Conservation (phyloP, 1,140 invertebrate genomes). For the Eriosoma lanigerum region DNA sequence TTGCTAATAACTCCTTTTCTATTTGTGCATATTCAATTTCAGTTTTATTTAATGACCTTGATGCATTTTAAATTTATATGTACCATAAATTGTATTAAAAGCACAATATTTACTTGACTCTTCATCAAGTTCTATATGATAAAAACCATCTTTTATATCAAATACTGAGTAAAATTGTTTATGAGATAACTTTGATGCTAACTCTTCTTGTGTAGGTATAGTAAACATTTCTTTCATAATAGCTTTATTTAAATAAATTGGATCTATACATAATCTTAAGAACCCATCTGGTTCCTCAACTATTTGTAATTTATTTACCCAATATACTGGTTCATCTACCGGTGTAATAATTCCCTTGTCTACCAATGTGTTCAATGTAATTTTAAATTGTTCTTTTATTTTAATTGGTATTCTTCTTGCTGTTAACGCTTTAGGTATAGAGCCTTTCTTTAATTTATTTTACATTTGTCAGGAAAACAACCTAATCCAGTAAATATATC, state of each 20-base stretch:
- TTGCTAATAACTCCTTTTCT: conserved; percentile 52
- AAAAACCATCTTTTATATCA: too few relatives aligned
- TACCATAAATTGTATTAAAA: conserved; percentile 21
- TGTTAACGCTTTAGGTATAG: too few relatives aligned
- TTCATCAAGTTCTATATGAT: too few relatives aligned
- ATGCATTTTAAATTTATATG: conserved; percentile 53
- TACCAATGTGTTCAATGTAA: too few relatives aligned
- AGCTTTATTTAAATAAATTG: too few relatives aligned
- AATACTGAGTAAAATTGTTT: not conserved
- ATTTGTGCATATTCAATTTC: conserved; percentile 55
- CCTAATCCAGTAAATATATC: too few relatives aligned
- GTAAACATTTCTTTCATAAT: too few relatives aligned
- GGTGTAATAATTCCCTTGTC: too few relatives aligned
- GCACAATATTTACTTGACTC: conserved; percentile 29
- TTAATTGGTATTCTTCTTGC: too few relatives aligned
- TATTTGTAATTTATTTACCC: not conserved
- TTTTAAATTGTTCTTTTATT: too few relatives aligned
- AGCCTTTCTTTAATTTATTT: not conserved
- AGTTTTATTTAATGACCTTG: conserved; percentile 49
- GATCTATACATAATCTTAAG: not conserved
- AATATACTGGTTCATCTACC: not conserved
- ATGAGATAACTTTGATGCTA: not conserved
- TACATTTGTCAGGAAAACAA: not conserved
- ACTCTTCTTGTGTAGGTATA: not conserved
- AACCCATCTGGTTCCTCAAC: not conserved